phyloP scores from a whole-genome alignment of 2,888 invertebrate species.

The Labia minor region DNA sequence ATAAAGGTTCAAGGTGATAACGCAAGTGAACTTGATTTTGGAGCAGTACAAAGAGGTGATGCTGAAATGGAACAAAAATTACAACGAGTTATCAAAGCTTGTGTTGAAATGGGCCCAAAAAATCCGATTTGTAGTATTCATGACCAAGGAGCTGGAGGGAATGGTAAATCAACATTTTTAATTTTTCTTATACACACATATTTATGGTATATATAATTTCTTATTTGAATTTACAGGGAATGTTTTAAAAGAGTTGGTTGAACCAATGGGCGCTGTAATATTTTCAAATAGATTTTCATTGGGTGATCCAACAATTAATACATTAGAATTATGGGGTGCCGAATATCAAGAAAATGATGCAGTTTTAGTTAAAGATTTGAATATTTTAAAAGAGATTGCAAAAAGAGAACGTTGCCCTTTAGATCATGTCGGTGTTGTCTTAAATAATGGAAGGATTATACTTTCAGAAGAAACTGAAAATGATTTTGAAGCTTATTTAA shows the following conservation, averaged over 20 bases:
- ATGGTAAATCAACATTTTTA: slow-evolving; percentile 41
- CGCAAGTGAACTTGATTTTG: slow-evolving; percentile 78
- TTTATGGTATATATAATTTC: too few species aligned
- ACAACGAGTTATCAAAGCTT: slow-evolving; percentile 84
- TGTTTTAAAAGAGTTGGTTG: slow-evolving; percentile 91
- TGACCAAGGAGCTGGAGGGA: slow-evolving; percentile 98
- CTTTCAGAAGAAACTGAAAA: slow-evolving; percentile 49
- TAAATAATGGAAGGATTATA: slow-evolving; percentile 65
- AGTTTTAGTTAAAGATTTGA: slow-evolving; percentile 60
- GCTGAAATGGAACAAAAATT: slow-evolving; percentile 98
- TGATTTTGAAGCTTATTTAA: slow-evolving; percentile 38
- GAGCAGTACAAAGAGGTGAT: slow-evolving; percentile 91
- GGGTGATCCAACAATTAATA: slow-evolving; percentile 89
- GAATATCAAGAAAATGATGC: slow-evolving; percentile 97
- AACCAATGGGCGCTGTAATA: slow-evolving; percentile 87
- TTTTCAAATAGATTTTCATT: slow-evolving; percentile 75
- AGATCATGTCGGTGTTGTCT: slow-evolving; percentile 84
- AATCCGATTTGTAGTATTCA: slow-evolving; percentile 94
- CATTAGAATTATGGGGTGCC: slow-evolving; percentile 93
- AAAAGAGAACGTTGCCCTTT: slow-evolving; percentile 84
- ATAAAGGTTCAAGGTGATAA: slow-evolving; percentile 73
- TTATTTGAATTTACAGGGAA: slow-evolving; percentile 55
- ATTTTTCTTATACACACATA: too few species aligned
- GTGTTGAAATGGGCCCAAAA: slow-evolving; percentile 64
- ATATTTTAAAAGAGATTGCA: slow-evolving; percentile 58